Percentiles rank a stretch among this genome's conserved stretches.
Evolutionary conservation across 2,888 invertebrate genomes (phyloP).

Genomic region (Lutraria lutraria): DNA sequence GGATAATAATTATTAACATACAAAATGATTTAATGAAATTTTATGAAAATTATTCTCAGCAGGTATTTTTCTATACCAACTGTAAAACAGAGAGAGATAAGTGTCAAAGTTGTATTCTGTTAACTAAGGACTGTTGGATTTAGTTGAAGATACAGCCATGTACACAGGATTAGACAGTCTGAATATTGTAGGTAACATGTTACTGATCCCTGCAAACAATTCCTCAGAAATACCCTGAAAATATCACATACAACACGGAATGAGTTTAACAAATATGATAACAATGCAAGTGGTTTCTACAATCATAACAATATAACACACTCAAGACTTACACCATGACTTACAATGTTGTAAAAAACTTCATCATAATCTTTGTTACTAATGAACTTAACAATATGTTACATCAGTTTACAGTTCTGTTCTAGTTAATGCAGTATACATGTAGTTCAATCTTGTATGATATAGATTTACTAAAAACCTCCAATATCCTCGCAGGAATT

Average conservation of each 20-base stretch:
- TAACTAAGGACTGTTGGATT: slow-evolving; percentile 38
- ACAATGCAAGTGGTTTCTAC: neutral
- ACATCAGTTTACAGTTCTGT: neutral
- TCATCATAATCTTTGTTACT: neutral
- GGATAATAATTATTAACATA: too few relatives aligned
- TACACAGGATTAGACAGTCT: slow-evolving; percentile 96
- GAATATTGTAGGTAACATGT: slow-evolving; percentile 97
- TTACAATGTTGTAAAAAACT: neutral
- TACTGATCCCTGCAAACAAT: slow-evolving; percentile 93
- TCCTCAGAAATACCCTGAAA: slow-evolving; percentile 90
- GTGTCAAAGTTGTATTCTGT: neutral
- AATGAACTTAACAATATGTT: neutral
- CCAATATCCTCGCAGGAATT: too few relatives aligned
- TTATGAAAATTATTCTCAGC: too few relatives aligned
- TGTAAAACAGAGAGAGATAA: neutral
- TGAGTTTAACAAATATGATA: neutral
- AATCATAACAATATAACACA: too few relatives aligned
- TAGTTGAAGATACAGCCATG: slow-evolving; percentile 48
- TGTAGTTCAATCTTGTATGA: neutral
- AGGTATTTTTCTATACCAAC: too few relatives aligned
- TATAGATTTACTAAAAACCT: too few relatives aligned
- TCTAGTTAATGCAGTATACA: neutral
- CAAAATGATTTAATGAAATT: too few relatives aligned
- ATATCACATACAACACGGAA: neutral
- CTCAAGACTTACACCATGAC: neutral